These are phyloP conservation scores for Pterocles burchelli DNA, from an alignment of 2,113 vertebrate species.

Conservation along the genomic window DNA sequence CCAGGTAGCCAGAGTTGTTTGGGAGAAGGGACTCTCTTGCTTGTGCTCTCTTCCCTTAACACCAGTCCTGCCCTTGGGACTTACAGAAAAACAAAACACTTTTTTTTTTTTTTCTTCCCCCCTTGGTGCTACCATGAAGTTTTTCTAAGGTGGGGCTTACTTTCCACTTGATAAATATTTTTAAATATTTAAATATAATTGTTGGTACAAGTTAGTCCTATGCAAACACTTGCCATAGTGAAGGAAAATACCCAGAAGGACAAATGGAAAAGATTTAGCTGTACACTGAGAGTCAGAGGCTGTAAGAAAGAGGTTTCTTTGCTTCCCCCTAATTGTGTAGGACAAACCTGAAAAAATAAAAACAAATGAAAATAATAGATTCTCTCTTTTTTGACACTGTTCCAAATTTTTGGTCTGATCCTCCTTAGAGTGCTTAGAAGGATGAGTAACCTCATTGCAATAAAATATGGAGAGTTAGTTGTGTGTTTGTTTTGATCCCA, in stretches of 20 bases:
- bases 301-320: neutral
- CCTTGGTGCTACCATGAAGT: neutral
- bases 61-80: neutral
- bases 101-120: too few relatives aligned
- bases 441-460: neutral
- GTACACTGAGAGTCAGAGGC: neutral
- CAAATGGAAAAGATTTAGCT: neutral
- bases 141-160: neutral
- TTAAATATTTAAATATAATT: neutral
- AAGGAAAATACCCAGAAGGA: neutral
- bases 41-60: neutral
- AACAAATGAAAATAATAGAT: neutral
- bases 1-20: rapidly evolving
- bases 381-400: neutral
- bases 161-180: conserved; percentile 1
- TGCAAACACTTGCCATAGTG: neutral
- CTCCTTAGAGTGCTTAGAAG: neutral
- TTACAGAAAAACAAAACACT: neutral
- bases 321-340: neutral
- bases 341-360: neutral
- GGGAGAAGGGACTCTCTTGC: rapidly evolving
- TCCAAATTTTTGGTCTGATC: neutral
- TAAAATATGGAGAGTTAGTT: neutral
- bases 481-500: neutral
- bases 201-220: neutral